Evolutionary conservation across 2,888 invertebrate genomes (phyloP).

Genomic region (Sialis fuliginosa): DNA sequence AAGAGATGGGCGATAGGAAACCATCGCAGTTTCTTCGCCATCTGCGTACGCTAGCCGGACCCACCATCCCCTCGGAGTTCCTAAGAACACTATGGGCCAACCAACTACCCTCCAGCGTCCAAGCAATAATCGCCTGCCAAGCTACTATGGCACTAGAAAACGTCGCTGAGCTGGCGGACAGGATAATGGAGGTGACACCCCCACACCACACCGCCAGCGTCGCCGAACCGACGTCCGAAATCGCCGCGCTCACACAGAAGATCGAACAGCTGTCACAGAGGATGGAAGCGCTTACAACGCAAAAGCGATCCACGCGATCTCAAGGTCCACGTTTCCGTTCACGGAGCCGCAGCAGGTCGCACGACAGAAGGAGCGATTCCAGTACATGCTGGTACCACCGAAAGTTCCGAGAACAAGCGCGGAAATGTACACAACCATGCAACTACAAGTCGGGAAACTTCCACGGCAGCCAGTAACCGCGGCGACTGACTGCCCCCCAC

Average conservation of each 20-base stretch:
- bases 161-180: not conserved
- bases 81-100: slow-evolving; percentile 10
- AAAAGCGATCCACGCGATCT: no score
- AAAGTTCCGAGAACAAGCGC: slow-evolving; percentile 6
- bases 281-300: no score
- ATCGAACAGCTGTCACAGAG: no score
- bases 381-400: slow-evolving; percentile 9
- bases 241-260: not conserved
- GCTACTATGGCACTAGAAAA: not conserved
- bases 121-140: not conserved
- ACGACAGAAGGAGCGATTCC: no score
- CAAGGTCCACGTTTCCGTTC: no score
- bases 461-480: slow-evolving; percentile 6
- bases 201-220: slow-evolving; percentile 1
- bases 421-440: slow-evolving; percentile 7
- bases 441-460: slow-evolving; percentile 6
- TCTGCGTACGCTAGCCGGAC: slow-evolving; percentile 10
- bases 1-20: slow-evolving; percentile 9
- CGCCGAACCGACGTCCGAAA: slow-evolving; percentile 1
- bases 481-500: not conserved
- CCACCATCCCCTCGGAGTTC: slow-evolving; percentile 8
- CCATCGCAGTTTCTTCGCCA: slow-evolving; percentile 15
- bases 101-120: slow-evolving; percentile 7
- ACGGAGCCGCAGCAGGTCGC: no score
- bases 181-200: not conserved